A percentile compares a stretch with the other conserved stretches of the same genome.
These are phyloP conservation scores for Onthophagus taurus DNA, from an alignment of 1,140 invertebrate genomes.

Conservation along the genomic window DNA sequence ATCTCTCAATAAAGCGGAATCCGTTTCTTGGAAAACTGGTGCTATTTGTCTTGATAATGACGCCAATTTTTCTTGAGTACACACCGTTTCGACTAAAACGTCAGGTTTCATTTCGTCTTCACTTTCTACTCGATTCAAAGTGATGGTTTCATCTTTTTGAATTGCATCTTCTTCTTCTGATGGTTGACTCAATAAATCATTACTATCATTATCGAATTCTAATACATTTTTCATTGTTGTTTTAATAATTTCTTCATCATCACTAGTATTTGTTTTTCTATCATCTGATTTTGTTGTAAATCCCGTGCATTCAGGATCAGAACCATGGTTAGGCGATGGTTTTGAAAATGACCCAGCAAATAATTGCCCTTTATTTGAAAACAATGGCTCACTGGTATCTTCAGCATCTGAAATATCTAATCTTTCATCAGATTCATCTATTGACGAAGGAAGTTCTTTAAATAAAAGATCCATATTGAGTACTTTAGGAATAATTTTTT, in stretches of 20 bases:
- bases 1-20: constrained; percentile 32
- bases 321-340: constrained; percentile 33
- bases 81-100: constrained; percentile 16
- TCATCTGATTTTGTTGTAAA: constrained; percentile 28
- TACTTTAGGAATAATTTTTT: constrained; percentile 18
- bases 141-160: constrained; percentile 25
- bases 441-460: constrained; percentile 36
- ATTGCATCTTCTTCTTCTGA: background rate
- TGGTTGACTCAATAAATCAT: constrained; percentile 26
- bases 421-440: constrained; percentile 42
- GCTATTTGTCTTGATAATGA: constrained; percentile 29
- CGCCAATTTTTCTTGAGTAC: constrained; percentile 14
- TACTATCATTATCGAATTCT: constrained; percentile 38
- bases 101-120: constrained; percentile 23
- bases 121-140: constrained; percentile 18
- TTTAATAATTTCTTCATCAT: constrained; percentile 47
- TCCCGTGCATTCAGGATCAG: constrained; percentile 29
- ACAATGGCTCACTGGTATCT: constrained; percentile 45
- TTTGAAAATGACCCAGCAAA: constrained; percentile 41
- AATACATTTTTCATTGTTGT: constrained; percentile 41
- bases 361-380: constrained; percentile 47
- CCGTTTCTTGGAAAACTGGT: constrained; percentile 35
- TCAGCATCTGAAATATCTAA: constrained; percentile 48
- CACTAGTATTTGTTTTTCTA: constrained; percentile 43
- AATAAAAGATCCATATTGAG: constrained; percentile 29